Conservation (phyloP, 1,140 invertebrate species). For the Brachionus paranguensis region DNA sequence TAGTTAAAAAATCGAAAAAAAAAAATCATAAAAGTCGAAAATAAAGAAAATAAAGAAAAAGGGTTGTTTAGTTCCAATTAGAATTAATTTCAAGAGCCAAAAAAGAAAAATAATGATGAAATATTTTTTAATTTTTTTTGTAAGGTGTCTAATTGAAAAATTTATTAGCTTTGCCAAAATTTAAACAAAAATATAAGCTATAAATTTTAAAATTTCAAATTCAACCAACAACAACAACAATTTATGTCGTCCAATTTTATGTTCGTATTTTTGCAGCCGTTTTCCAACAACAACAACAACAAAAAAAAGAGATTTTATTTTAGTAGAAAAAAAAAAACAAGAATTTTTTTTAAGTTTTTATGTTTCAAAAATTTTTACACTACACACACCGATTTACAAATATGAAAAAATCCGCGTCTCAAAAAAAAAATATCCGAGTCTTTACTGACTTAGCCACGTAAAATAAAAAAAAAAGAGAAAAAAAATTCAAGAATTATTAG, state of each 20-base stretch:
- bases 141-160: not conserved
- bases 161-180: constrained; percentile 1
- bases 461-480: not conserved
- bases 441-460: constrained; percentile 10
- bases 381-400: constrained; percentile 35
- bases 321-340: not conserved
- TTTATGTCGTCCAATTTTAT: constrained; percentile 3
- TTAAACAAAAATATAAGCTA: not conserved
- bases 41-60: constrained; percentile 15
- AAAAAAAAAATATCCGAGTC: constrained; percentile 5
- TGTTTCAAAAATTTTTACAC: constrained; percentile 15
- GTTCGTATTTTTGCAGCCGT: not conserved
- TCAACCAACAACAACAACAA: constrained; percentile 14
- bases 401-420: constrained; percentile 12
- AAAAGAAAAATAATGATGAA: not conserved
- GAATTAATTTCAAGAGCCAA: not conserved
- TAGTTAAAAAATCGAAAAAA: not conserved
- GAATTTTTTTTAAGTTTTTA: not conserved
- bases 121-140: not conserved
- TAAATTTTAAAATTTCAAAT: not conserved
- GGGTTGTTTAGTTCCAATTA: not conserved
- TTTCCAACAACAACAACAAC: not conserved
- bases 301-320: not conserved
- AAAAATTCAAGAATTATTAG: not conserved
- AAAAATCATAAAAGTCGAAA: constrained; percentile 13